A percentile compares a stretch with the other conserved stretches of the same genome.
Evolutionary conservation across 2,888 invertebrate genomes (phyloP).

Genomic region (Cataglyphis altisquamis): DNA sequence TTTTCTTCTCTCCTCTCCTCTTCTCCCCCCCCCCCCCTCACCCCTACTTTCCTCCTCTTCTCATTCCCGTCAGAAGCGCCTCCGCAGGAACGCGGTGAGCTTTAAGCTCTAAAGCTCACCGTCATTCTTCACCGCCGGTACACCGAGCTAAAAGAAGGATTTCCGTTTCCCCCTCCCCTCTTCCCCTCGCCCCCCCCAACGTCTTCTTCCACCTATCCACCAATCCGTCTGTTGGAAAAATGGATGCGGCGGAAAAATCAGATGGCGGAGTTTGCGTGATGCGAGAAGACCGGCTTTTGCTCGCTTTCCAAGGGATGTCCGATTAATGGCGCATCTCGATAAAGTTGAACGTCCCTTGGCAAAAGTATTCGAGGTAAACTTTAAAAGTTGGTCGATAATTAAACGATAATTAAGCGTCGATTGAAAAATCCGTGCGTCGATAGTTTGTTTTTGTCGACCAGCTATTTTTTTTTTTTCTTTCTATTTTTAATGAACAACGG

Average conservation of each 20-base stretch:
- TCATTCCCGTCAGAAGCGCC: conserved; percentile 18
- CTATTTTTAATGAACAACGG: background rate
- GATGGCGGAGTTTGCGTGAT: conserved; percentile 62
- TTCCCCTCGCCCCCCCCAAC: background rate
- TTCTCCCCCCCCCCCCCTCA: too few relatives aligned
- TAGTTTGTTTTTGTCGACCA: background rate
- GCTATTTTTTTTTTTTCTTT: background rate
- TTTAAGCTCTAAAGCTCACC: conserved; percentile 65
- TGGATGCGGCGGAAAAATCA: conserved; percentile 63
- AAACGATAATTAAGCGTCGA: background rate
- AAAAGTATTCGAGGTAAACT: conserved; percentile 17
- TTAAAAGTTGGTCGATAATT: background rate
- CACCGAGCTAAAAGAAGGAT: conserved; percentile 67
- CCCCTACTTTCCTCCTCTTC: background rate
- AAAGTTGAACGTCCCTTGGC: conserved; percentile 19
- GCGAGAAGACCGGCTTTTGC: conserved; percentile 37
- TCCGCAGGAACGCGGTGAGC: conserved; percentile 46
- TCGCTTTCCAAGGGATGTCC: conserved; percentile 19
- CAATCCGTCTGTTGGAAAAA: conserved; percentile 62
- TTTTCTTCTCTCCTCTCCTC: too few relatives aligned
- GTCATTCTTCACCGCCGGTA: conserved; percentile 61
- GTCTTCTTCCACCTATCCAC: conserved; percentile 5
- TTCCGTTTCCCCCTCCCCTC: conserved; percentile 55
- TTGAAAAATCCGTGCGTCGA: background rate
- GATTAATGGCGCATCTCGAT: conserved; percentile 31